Evolutionary conservation across 2,797 vertebrate genomes (phyloP), one percentile per base, ranked within the genome.

Genomic region (Coccyzus lansbergi): DNA sequence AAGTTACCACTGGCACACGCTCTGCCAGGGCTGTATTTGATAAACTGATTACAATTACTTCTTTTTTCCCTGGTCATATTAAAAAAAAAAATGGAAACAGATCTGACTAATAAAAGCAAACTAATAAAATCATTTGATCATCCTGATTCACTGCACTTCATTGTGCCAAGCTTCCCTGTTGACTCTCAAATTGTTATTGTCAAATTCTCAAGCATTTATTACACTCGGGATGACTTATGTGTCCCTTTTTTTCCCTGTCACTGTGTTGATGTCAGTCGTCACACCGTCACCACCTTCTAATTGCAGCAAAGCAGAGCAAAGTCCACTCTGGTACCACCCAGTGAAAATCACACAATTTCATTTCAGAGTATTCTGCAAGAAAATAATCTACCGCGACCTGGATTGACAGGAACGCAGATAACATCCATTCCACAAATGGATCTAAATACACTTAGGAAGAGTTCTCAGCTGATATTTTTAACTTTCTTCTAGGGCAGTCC

Each of bases 61-160:
- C 91, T 93, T 96, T 97, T 97, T 97, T 97, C 94, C 87, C 69
- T 94, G 95, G 95, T 97, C 96, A 96, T 97, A 97, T 97, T 97
- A 97, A 96, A 97, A 42, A 42, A 46, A 48, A 95, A 97, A 97
- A 96, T 92, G 93, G 96, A 97, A 98, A 98, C 97, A 97, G 97
- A 98, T 98, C 96, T 98, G 94, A 96, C 97, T 98, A 98, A 98
- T 98, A 98, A 98, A 98, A 97, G 68, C 70, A 96, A 97, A 97
- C 97, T 98, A 98, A 98, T 98, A 98, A 98, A 98, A 97, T 97
- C 97, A 96, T 98, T 98, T 97, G 97, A 98, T 98, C 97, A 98
- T 98, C 93, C 96, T 98, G 98, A 98, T 98, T 98, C 97, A 98
- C 96, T 20, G 88, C 91, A 80, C 92, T 97, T 97, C 96, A 93